A percentile compares a stretch with the other conserved stretches of the same genome.
phyloP scores from a whole-genome alignment of 2,113 vertebrate genomes.

The Sinosuthora webbiana region DNA sequence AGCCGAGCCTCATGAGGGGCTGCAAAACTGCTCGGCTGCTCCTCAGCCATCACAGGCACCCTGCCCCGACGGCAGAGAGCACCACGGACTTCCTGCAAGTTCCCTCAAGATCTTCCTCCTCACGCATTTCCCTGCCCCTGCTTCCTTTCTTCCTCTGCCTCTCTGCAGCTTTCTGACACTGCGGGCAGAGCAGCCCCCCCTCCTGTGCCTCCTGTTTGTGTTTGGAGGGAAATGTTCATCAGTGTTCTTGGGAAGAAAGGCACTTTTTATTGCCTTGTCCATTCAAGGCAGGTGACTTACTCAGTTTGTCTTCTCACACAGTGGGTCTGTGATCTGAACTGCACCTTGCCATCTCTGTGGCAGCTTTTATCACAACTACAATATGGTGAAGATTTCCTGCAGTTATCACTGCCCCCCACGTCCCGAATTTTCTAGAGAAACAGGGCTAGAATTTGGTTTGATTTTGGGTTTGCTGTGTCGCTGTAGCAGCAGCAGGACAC shows the following conservation, averaged over 20 bases:
- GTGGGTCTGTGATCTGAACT: background rate
- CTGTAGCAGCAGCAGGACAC: background rate
- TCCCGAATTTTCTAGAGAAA: background rate
- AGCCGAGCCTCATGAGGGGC: rapidly evolving
- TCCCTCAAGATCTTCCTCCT: background rate
- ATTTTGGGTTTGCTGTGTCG: background rate
- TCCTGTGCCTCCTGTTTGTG: background rate
- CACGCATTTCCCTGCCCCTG: background rate
- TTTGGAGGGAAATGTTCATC: background rate
- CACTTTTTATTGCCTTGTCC: background rate
- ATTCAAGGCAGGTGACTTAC: background rate
- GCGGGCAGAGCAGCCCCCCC: background rate
- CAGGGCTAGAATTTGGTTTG: background rate
- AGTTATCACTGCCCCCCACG: background rate
- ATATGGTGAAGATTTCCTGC: background rate
- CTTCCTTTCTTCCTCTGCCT: background rate
- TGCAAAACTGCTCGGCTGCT: background rate
- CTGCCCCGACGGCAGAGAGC: background rate
- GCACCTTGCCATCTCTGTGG: background rate
- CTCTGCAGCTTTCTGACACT: background rate
- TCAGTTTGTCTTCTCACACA: background rate
- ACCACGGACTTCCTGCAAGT: background rate
- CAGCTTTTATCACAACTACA: background rate
- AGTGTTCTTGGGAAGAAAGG: background rate
- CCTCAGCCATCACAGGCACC: background rate